Conservation (phyloP, 2,113 vertebrate species). For the Fukomys damarensis region DNA sequence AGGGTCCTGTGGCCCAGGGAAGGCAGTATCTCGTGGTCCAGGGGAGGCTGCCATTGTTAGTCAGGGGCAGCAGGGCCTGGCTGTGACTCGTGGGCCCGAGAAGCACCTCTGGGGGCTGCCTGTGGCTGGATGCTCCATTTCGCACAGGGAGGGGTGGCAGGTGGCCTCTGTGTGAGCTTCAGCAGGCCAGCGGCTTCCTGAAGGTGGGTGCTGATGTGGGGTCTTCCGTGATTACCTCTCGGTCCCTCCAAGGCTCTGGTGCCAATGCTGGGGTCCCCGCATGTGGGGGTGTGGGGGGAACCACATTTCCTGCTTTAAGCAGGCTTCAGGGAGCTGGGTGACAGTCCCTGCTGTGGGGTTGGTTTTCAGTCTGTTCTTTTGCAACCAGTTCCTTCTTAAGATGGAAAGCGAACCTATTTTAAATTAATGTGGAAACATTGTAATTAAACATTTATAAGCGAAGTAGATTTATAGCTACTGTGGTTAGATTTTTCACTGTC, state of each 20-base stretch:
- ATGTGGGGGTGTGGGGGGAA: constrained; percentile 55
- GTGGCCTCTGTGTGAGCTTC: background rate
- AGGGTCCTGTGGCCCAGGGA: constrained; percentile 8
- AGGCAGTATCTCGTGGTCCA: background rate
- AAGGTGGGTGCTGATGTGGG: constrained; percentile 40
- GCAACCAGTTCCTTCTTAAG: constrained; percentile 17
- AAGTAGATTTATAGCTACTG: constrained; percentile 68
- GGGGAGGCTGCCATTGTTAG: constrained; percentile 25
- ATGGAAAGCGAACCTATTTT: constrained; percentile 57
- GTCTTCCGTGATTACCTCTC: constrained; percentile 53
- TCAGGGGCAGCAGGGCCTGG: background rate
- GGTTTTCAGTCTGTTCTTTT: constrained; percentile 56
- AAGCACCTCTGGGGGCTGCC: background rate
- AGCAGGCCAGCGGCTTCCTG: constrained; percentile 1
- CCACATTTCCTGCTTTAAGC: constrained; percentile 62
- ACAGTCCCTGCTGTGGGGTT: background rate
- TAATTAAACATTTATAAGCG: constrained; percentile 78
- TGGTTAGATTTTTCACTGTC: constrained; percentile 82
- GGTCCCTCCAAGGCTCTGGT: constrained; percentile 22
- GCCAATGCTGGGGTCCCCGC: constrained; percentile 69
- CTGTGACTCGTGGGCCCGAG: background rate
- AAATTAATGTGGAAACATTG: constrained; percentile 65
- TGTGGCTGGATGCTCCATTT: background rate
- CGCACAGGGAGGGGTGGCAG: constrained; percentile 45
- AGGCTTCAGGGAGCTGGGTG: constrained; percentile 33